These are phyloP conservation scores for Lepidiolamprologus cunningtoni DNA, from an alignment of 2,113 vertebrate genomes.

Conservation along the genomic window DNA sequence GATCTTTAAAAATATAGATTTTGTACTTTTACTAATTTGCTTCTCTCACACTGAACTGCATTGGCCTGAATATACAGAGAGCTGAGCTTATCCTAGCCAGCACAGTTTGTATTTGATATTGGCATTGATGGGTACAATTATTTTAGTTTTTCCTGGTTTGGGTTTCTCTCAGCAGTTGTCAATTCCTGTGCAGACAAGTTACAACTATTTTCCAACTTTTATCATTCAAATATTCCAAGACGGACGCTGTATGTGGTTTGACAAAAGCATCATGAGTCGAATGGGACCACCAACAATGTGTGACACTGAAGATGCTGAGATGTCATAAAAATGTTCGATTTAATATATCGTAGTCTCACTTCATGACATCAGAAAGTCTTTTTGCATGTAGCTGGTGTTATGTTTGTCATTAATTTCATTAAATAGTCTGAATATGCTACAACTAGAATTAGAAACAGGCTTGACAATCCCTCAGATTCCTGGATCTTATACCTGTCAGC, in stretches of 20 bases:
- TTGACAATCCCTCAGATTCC: background rate
- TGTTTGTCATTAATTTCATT: background rate
- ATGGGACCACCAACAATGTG: background rate
- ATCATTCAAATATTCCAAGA: background rate
- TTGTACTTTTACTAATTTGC: background rate
- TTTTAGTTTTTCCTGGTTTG: background rate
- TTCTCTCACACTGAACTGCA: background rate
- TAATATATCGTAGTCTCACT: background rate
- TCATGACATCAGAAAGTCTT: background rate
- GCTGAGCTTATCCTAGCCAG: background rate
- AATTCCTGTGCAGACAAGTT: background rate
- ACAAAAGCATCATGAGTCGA: background rate
- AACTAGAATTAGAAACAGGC: background rate
- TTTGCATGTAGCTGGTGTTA: background rate
- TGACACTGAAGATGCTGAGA: background rate
- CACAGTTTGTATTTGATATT: background rate
- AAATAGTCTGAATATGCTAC: background rate
- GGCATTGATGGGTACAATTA: background rate
- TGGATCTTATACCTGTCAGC: background rate
- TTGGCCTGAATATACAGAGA: background rate
- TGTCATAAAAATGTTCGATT: background rate
- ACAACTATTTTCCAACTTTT: background rate
- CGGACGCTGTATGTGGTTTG: background rate
- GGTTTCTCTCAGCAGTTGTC: background rate
- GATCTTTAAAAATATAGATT: background rate